Conservation (phyloP, 2,113 vertebrate genomes). For the Synchiropus splendidus region DNA sequence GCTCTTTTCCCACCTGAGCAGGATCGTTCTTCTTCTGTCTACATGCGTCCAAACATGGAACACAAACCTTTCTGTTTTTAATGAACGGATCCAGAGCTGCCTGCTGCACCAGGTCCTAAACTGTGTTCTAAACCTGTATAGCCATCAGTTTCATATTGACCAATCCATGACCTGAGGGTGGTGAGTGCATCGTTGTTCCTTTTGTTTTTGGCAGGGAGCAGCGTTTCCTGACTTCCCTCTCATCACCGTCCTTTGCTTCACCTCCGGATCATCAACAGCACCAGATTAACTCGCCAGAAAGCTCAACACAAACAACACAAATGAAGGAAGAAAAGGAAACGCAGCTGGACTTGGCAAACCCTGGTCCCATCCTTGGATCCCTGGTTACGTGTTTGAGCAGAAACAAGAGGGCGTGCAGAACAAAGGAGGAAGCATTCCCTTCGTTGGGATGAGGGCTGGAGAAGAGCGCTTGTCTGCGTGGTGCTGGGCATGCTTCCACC, state of each 20-base stretch:
- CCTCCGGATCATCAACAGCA: constrained; percentile 45
- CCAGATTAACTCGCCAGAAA: constrained; percentile 43
- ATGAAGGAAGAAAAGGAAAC: constrained; percentile 23
- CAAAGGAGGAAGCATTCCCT: constrained; percentile 55
- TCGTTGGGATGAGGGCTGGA: constrained; percentile 62
- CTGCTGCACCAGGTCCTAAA: too few relatives aligned
- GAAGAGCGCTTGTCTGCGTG: constrained; percentile 54
- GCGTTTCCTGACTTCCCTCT: constrained; percentile 1
- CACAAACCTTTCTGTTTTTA: too few relatives aligned
- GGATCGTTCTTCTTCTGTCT: too few relatives aligned
- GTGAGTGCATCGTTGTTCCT: too few relatives aligned
- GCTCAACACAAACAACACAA: constrained; percentile 22
- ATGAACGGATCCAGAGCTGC: too few relatives aligned
- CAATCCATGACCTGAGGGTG: too few relatives aligned
- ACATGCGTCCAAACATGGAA: too few relatives aligned
- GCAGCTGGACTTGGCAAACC: constrained; percentile 43
- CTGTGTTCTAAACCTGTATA: too few relatives aligned
- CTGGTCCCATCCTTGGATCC: constrained; percentile 38
- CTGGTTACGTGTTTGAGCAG: constrained; percentile 39
- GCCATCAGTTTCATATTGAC: too few relatives aligned
- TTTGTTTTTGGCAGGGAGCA: too few relatives aligned
- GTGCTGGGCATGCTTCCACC: constrained; percentile 41
- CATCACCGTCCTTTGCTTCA: constrained; percentile 19
- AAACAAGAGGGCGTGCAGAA: constrained; percentile 48
- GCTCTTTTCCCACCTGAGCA: too few relatives aligned